A percentile compares a stretch with the other conserved stretches of the same genome.
These are phyloP conservation scores for Geothlypis trichas DNA, from an alignment of 2,113 vertebrate species.

Conservation along the genomic window DNA sequence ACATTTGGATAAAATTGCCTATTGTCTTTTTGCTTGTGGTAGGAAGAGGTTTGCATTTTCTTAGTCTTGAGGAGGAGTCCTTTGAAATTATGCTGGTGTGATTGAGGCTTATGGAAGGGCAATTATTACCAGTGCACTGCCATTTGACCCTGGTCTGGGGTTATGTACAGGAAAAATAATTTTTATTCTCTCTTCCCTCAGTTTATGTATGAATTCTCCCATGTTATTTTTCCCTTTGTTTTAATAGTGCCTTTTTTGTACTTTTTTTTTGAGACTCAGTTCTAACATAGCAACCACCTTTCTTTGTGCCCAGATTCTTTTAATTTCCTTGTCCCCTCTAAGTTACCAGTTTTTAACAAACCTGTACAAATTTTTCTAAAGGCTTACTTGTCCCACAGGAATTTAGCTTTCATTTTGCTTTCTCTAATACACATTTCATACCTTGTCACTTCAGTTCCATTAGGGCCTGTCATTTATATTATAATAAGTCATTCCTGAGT, in stretches of 20 bases:
- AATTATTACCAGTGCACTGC: neutral
- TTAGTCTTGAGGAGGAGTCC: neutral
- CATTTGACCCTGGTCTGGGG: neutral
- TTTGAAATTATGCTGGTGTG: neutral
- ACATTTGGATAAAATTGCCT: neutral
- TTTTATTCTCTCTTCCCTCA: neutral
- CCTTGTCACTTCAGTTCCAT: constrained; percentile 61
- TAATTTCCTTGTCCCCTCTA: neutral
- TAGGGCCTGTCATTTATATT: constrained; percentile 68
- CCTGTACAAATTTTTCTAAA: neutral
- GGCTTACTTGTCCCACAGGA: constrained; percentile 44
- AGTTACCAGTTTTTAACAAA: neutral
- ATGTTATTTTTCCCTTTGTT: neutral
- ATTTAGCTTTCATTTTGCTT: constrained; percentile 61
- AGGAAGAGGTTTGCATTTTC: neutral
- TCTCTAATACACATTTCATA: constrained; percentile 52
- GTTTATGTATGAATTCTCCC: neutral
- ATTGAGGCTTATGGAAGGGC: neutral
- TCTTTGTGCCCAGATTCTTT: neutral
- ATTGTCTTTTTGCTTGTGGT: neutral
- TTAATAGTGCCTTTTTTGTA: neutral
- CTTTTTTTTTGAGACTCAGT: neutral
- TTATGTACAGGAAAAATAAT: fast-evolving
- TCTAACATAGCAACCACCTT: neutral
- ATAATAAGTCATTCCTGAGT: constrained; percentile 58